phyloP scores from a whole-genome alignment of 2,797 vertebrate species.

The Pygocentrus nattereri region DNA sequence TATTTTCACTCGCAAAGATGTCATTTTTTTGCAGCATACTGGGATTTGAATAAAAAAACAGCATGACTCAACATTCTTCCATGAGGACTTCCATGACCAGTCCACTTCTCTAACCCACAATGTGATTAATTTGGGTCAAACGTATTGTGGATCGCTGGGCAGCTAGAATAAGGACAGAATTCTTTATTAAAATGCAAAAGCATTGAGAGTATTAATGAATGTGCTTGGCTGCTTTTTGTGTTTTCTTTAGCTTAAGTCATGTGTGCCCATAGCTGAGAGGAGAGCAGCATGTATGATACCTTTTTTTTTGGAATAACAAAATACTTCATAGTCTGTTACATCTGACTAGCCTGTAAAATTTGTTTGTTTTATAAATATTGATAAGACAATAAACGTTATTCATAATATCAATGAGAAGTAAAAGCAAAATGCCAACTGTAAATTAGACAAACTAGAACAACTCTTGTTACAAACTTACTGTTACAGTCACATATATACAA shows the following conservation, averaged over 20 bases:
- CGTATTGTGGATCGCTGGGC: neutral
- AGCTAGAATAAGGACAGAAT: neutral
- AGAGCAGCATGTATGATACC: slow-evolving; percentile 41
- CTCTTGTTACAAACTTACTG: slow-evolving; percentile 73
- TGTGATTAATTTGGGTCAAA: neutral
- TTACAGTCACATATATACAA: slow-evolving; percentile 82
- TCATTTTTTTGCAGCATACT: too few relatives aligned
- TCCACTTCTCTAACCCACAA: neutral
- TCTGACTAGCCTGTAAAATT: slow-evolving; percentile 28
- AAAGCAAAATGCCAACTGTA: slow-evolving; percentile 59
- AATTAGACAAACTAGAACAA: slow-evolving; percentile 67
- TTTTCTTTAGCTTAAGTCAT: neutral
- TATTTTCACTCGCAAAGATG: too few relatives aligned
- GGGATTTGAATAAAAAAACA: too few relatives aligned
- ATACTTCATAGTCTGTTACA: slow-evolving; percentile 33
- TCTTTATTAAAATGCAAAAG: slow-evolving; percentile 3
- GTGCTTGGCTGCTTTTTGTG: too few relatives aligned
- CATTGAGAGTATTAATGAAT: neutral
- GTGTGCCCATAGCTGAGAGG: neutral
- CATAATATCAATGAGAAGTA: slow-evolving; percentile 58
- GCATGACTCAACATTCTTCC: too few relatives aligned
- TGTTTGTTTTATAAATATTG: slow-evolving; percentile 74
- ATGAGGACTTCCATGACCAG: too few relatives aligned
- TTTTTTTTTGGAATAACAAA: slow-evolving; percentile 31
- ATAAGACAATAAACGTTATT: slow-evolving; percentile 66